phyloP scores from a whole-genome alignment of 2,888 invertebrate genomes.

The Drosophila prolongata region DNA sequence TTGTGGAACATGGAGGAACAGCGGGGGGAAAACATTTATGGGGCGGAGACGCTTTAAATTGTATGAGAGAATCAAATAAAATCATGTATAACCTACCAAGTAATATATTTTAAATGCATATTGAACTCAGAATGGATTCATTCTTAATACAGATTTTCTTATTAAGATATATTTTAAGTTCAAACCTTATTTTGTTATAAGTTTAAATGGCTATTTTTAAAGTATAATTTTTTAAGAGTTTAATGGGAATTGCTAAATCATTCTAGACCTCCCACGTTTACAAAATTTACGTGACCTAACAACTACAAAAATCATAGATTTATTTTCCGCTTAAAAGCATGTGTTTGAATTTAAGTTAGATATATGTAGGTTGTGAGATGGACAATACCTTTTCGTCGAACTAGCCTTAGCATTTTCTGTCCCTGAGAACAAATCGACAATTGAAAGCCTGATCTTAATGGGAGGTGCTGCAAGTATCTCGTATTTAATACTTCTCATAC shows the following conservation, averaged over 20 bases:
- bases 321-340: too few species aligned
- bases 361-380: too few species aligned
- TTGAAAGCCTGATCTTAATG: conserved; percentile 63
- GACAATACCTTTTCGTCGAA: background rate
- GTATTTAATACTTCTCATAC: too few species aligned
- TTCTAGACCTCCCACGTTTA: conserved; percentile 15
- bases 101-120: too few species aligned
- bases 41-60: conserved; percentile 2
- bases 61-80: background rate
- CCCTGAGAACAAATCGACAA: conserved; percentile 11
- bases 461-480: background rate
- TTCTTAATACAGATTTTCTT: too few species aligned
- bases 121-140: too few species aligned
- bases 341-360: too few species aligned
- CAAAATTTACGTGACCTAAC: conserved; percentile 1
- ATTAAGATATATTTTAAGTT: too few species aligned
- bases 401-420: background rate
- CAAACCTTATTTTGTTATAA: too few species aligned
- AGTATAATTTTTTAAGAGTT: background rate
- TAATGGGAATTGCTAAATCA: conserved; percentile 17
- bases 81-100: too few species aligned
- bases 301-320: background rate
- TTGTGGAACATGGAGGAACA: background rate
- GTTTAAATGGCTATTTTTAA: too few species aligned
- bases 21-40: background rate